Conservation (phyloP, 2,888 invertebrate species). For the Shargacucullia verbasci region DNA sequence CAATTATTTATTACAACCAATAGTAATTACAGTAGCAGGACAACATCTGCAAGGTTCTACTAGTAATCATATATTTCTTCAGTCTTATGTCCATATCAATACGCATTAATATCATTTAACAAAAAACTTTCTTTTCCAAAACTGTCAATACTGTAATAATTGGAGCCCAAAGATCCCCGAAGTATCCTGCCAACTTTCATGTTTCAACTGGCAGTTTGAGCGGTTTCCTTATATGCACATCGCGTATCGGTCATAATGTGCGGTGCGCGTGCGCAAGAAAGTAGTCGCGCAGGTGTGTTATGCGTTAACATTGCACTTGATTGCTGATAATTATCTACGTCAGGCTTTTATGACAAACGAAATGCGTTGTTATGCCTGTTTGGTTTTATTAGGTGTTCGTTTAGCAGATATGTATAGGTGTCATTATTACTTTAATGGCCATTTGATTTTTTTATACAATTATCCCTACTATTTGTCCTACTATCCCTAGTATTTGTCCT, state of each 20-base stretch:
- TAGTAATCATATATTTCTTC: too few species aligned
- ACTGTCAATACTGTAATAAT: slow-evolving; percentile 11
- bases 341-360: slow-evolving; percentile 31
- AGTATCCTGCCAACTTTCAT: slow-evolving; percentile 39
- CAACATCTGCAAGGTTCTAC: too few species aligned
- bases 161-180: slow-evolving; percentile 5
- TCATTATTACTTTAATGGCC: too few species aligned
- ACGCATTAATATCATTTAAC: slow-evolving; percentile 3
- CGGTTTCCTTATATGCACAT: slow-evolving; percentile 25
- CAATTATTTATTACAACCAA: too few species aligned
- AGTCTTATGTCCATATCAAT: too few species aligned
- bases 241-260: slow-evolving; percentile 32
- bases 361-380: slow-evolving; percentile 10
- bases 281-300: slow-evolving; percentile 58
- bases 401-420: too few species aligned
- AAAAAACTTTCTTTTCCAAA: slow-evolving; percentile 30
- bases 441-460: too few species aligned
- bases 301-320: slow-evolving; percentile 58
- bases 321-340: slow-evolving; percentile 59
- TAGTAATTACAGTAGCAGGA: too few species aligned
- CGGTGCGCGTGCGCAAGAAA: slow-evolving; percentile 58
- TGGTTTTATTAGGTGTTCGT: slow-evolving; percentile 15
- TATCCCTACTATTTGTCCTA: too few species aligned
- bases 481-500: too few species aligned
- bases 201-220: slow-evolving; percentile 20